Evolutionary conservation across 2,797 vertebrate genomes (phyloP).

Genomic region (Smutsia temminckii): DNA sequence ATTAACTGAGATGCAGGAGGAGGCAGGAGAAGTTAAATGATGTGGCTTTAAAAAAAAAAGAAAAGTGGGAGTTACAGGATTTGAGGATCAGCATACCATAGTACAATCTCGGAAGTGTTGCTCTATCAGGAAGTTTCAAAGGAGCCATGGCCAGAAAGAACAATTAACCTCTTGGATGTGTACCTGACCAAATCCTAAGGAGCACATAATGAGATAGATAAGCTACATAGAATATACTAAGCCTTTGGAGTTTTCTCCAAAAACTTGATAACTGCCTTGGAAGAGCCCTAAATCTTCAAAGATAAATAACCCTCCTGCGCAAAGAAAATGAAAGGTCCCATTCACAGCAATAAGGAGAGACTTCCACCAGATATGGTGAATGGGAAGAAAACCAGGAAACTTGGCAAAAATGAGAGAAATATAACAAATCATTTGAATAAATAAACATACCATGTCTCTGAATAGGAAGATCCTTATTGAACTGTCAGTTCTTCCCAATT

Average conservation of each 20-base stretch:
- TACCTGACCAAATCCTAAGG: neutral
- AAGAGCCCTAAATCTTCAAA: slow-evolving; percentile 24
- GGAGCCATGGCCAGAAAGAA: neutral
- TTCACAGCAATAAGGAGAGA: neutral
- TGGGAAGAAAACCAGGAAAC: neutral
- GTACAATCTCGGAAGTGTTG: neutral
- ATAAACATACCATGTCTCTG: neutral
- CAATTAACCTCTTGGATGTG: neutral
- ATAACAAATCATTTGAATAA: neutral
- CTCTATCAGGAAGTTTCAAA: neutral
- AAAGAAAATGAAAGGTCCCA: neutral
- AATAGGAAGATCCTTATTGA: neutral
- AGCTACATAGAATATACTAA: neutral
- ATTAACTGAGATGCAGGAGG: neutral
- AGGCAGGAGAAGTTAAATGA: neutral
- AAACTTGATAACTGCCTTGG: neutral
- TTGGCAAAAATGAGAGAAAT: neutral
- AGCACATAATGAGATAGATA: neutral
- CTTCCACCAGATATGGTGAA: neutral
- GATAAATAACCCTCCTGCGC: neutral
- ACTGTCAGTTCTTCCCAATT: neutral
- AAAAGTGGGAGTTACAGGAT: neutral
- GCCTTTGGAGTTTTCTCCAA: neutral
- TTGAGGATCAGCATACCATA: neutral
- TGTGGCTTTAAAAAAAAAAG: neutral